Base-by-base conservation (phyloP, 1,140 invertebrate species). In the Neuroterus valhalla region DNA sequence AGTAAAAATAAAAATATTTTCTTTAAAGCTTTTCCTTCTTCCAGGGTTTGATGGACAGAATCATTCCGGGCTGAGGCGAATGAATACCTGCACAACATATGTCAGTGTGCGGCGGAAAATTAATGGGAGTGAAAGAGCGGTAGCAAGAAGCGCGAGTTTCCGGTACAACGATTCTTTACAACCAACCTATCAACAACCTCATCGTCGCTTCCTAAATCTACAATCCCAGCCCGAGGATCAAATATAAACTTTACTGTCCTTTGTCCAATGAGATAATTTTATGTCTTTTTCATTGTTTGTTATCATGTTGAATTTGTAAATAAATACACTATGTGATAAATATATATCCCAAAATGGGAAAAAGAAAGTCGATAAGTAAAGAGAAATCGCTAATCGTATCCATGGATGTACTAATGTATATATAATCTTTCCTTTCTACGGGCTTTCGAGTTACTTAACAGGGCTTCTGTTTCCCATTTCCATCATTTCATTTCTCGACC, bases 71-170 rank as follows among this genome's bases (percentile, higher is more conserved):
- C 87, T 93, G 14, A 91, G 92, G 71, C 88, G 93, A 75, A 91
- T 92, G 78, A 93, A 93, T 85, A 94, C 93, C 11, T 92, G 90
- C 78, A 92, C 92, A 70, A 93, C 93, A 0, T 94, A 93, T 87
- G 90, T 93, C 68, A 91, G 84, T 43, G 82, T 88, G 12, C 67
- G 81, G 8, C 78, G 77, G 12, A 83, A 86, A 77, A 80, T 76
- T 26, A 85, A 83, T 55, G 78, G 72, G n/a, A 82, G 71, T 74
- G 77, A 82, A 15, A 17, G 46, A 21, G 68, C 76, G 3, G 74
- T 81, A 8, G 77, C 66, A 19, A 79, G 81, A 77, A 84, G 81
- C 44, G 82, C 80, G 1, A 86, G 82, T 70, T 77, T 87, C 31
- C 72, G 10, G 46, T 77, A 84, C 31, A 82, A 80, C 43, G 71